A percentile compares a stretch with the other conserved stretches of the same genome.
These are phyloP conservation scores for Pseudococcus viburni DNA, from an alignment of 2,888 invertebrate species.

Conservation along the genomic window DNA sequence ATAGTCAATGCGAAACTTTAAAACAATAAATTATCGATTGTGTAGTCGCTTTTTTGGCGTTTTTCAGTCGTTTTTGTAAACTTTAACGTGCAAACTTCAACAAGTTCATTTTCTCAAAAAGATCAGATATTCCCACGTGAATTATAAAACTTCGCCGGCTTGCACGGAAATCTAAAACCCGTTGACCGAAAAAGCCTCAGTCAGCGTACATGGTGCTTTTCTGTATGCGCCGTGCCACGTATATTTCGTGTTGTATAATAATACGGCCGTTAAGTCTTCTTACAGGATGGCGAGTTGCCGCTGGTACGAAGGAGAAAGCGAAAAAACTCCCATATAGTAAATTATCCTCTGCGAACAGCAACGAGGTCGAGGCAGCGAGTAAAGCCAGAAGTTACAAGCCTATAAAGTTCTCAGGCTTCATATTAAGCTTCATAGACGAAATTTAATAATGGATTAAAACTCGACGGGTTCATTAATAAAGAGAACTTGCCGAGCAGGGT, in stretches of 20 bases:
- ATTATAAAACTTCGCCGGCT: neutral
- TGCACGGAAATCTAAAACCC: conserved; percentile 2
- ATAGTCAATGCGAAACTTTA: conserved; percentile 5
- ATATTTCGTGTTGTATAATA: neutral
- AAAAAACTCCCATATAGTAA: too few species aligned
- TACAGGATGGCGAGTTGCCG: too few species aligned
- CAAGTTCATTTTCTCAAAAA: conserved; percentile 30
- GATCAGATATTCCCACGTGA: conserved; percentile 32
- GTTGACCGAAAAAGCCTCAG: conserved; percentile 29
- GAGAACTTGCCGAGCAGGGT: too few species aligned
- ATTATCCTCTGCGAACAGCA: too few species aligned
- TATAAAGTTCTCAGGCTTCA: neutral
- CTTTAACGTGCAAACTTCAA: neutral
- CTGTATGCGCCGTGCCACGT: neutral
- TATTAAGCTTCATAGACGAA: neutral
- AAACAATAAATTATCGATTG: conserved; percentile 43
- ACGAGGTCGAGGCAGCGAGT: neutral
- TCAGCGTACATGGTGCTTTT: neutral
- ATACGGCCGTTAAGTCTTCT: too few species aligned
- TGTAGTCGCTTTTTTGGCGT: conserved; percentile 15
- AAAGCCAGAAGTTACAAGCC: conserved; percentile 8
- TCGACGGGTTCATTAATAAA: conserved; percentile 28
- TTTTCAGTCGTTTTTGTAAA: neutral
- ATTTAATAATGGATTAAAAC: conserved; percentile 19
- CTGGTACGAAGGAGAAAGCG: too few species aligned